Percentiles rank a stretch among this genome's conserved stretches.
Conservation (phyloP, 2,888 invertebrate species). For the Lithophane socia region DNA sequence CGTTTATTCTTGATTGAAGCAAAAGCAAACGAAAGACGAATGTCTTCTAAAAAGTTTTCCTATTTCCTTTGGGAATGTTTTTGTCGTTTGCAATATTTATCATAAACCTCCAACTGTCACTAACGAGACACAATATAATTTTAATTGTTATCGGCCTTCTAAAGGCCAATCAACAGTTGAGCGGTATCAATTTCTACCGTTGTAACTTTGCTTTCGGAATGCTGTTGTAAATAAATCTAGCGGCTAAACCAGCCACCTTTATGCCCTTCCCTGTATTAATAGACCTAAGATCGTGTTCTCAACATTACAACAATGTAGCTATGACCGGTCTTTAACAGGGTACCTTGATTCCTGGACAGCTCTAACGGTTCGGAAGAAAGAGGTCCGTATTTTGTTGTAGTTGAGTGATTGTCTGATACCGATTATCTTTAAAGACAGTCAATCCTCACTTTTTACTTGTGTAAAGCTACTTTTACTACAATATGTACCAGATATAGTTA, state of each 20-base stretch:
- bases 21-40: neutral
- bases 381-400: neutral
- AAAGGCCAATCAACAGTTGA: too few relatives aligned
- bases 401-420: neutral
- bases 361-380: constrained; percentile 24
- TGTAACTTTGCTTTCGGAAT: constrained; percentile 22
- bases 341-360: constrained; percentile 13
- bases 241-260: constrained; percentile 5
- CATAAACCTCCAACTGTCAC: neutral
- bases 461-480: neutral
- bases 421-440: neutral
- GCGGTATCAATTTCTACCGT: constrained; percentile 2
- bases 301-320: constrained; percentile 30
- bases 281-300: constrained; percentile 14
- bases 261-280: constrained; percentile 26
- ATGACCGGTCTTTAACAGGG: constrained; percentile 29
- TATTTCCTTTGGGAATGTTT: neutral
- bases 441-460: neutral
- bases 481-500: too few relatives aligned
- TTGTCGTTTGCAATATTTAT: neutral
- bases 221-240: constrained; percentile 20
- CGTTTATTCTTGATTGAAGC: neutral
- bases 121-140: too few relatives aligned
- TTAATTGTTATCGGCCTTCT: too few relatives aligned
- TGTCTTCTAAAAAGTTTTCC: neutral